Evolutionary conservation across 1,140 invertebrate species (phyloP), one percentile per base, ranked within the genome.

Genomic region (Calosoma granatense): DNA sequence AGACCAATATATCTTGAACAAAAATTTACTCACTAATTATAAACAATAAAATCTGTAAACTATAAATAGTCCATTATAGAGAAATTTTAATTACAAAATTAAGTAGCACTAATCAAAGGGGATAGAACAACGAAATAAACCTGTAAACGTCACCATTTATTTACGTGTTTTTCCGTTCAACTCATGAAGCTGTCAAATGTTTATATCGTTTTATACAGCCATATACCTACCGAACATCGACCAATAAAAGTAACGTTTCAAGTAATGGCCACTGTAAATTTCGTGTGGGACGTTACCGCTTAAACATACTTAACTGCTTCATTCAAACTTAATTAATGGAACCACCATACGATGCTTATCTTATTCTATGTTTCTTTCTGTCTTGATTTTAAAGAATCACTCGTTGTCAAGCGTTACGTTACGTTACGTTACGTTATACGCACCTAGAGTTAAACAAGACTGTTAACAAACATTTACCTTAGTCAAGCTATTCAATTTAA

Each of bases 281-380:
- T 47, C 15, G 41, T 47, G 41, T 47, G 41, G 41, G 41, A 47
- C 41, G 41, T 47, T 47, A 47, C 9, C 41, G 41, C 17, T 47
- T 47, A 47, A 9, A 47, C 9, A 47, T 47, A 12, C 41, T 47
- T 47, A 47, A 47, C 41, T 47, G 41, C 41, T 47, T 47, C 41
- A 47, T 47, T 47, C 41, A 47, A 47, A 47, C 41, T 47, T 47
- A 47, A 47, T 47, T 47, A 47, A 47, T 47, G 41, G 41, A 47
- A 12, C 41, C 41, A 47, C 41, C 15, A 47, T 9, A 4, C 17
- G 41, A 47, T 47, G 41, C 17, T 47, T 47, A 47, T 47, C 41
- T 47, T 17, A 47, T 47, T 47, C 41, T 17, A 47, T 47, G 41
- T 47, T 47, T 47, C 41, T 47, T 47, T 47, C 41, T 47, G 41